phyloP scores from a whole-genome alignment of 1,140 invertebrate genomes.

The Rhagoletis zephyria region DNA sequence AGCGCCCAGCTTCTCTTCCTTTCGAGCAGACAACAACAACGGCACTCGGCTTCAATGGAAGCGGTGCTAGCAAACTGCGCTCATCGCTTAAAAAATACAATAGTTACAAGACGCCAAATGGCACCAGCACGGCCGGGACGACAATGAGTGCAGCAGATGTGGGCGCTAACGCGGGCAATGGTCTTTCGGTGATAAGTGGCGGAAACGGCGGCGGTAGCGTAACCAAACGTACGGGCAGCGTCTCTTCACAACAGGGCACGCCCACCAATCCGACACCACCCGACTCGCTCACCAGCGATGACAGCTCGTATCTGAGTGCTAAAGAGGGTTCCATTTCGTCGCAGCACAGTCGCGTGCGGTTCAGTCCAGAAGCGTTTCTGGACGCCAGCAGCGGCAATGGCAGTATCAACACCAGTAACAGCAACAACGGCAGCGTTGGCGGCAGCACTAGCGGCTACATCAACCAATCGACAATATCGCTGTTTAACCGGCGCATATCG shows the following conservation, averaged over 20 bases:
- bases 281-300: conserved; percentile 86
- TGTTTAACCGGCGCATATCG: conserved; percentile 53
- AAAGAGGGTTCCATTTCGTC: conserved; percentile 80
- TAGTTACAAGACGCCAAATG: conserved; percentile 74
- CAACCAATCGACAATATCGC: conserved; percentile 53
- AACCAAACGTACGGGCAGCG: conserved; percentile 55
- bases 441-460: background rate
- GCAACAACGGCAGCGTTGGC: conserved; percentile 52
- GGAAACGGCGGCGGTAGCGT: background rate
- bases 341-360: conserved; percentile 81
- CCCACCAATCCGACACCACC: conserved; percentile 89
- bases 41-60: conserved; percentile 57
- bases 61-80: conserved; percentile 77
- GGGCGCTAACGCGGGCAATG: background rate
- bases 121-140: conserved; percentile 75
- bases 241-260: conserved; percentile 75
- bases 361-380: conserved; percentile 83
- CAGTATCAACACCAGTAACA: conserved; percentile 59
- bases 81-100: conserved; percentile 84
- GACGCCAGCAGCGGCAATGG: conserved; percentile 66
- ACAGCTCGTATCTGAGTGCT: conserved; percentile 87
- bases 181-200: conserved; percentile 58
- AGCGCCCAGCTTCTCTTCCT: conserved; percentile 83
- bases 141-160: conserved; percentile 58
- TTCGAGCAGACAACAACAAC: conserved; percentile 72